A percentile compares a stretch with the other conserved stretches of the same genome.
phyloP scores from a whole-genome alignment of 64 coral and sea anemone species.

The Orbicella faveolata region DNA sequence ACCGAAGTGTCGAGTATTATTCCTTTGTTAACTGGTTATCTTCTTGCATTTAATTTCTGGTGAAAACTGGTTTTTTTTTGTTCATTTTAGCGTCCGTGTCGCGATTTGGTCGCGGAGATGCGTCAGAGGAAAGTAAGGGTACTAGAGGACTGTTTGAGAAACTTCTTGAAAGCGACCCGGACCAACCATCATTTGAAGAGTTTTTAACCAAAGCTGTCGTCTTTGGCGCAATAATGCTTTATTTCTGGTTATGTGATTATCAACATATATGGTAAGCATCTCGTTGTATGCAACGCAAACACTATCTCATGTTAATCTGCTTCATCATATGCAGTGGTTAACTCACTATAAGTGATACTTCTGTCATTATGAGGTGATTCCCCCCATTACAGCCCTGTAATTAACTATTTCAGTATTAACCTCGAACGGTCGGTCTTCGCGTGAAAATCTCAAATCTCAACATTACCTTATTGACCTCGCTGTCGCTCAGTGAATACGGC shows the following conservation, averaged over 20 bases:
- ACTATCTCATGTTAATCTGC: not conserved
- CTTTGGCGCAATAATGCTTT: conserved; percentile 92
- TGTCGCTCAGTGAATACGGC: too few relatives aligned
- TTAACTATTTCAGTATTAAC: too few relatives aligned
- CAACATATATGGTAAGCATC: conserved; percentile 85
- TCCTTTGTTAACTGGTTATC: too few relatives aligned
- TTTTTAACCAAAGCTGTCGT: conserved; percentile 84
- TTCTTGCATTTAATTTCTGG: too few relatives aligned
- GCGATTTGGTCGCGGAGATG: conserved; percentile 84
- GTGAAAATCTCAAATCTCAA: too few relatives aligned
- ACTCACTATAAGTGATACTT: too few relatives aligned
- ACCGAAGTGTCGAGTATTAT: too few relatives aligned
- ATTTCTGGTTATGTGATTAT: conserved; percentile 97
- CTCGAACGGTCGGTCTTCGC: too few relatives aligned
- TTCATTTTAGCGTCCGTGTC: conserved; percentile 64
- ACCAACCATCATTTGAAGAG: conserved; percentile 84
- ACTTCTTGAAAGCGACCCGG: conserved; percentile 75
- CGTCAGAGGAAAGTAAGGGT: conserved; percentile 62
- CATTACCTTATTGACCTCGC: too few relatives aligned
- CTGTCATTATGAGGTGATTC: too few relatives aligned
- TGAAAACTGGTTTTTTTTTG: not conserved
- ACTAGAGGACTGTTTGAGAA: conserved; percentile 59
- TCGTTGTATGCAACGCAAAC: not conserved
- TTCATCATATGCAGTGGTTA: too few relatives aligned
- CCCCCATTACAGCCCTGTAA: too few relatives aligned